These are phyloP conservation scores for Eurytoma adleriae DNA, from an alignment of 2,888 invertebrate species.

Conservation along the genomic window DNA sequence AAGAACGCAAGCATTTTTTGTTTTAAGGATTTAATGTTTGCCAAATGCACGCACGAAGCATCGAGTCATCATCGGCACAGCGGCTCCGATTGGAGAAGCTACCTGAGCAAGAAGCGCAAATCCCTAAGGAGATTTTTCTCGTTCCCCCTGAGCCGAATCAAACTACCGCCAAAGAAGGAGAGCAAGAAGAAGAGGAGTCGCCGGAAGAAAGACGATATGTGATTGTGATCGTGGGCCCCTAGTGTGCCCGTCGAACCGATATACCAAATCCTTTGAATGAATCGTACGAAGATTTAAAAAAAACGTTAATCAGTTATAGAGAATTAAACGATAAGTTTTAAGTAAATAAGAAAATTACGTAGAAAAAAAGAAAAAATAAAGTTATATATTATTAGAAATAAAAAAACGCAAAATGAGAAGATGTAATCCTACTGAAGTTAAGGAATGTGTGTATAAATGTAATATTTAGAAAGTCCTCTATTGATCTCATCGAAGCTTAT, in stretches of 20 bases:
- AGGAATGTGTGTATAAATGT: constrained; percentile 57
- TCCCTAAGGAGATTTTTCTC: constrained; percentile 73
- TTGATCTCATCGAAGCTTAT: constrained; percentile 58
- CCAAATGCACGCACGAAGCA: constrained; percentile 61
- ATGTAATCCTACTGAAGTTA: constrained; percentile 54
- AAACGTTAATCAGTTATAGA: constrained; percentile 25
- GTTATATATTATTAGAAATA: constrained; percentile 31
- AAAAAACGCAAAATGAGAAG: constrained; percentile 43
- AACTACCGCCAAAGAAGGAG: constrained; percentile 73
- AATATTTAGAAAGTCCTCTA: constrained; percentile 57
- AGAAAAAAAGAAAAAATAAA: constrained; percentile 12
- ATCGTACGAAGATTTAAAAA: constrained; percentile 42
- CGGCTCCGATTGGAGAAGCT: constrained; percentile 66
- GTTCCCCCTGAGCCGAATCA: constrained; percentile 75
- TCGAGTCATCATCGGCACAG: constrained; percentile 46
- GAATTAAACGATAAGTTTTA: constrained; percentile 17
- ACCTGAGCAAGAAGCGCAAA: constrained; percentile 72
- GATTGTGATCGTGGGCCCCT: constrained; percentile 47
- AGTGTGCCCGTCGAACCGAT: constrained; percentile 36
- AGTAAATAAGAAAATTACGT: constrained; percentile 22
- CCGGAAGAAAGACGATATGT: constrained; percentile 53
- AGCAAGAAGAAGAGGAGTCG: constrained; percentile 49
- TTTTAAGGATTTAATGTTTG: constrained; percentile 61
- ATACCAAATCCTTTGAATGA: constrained; percentile 58
- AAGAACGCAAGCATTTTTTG: neutral